phyloP scores from a whole-genome alignment of 2,797 vertebrate genomes.

The Crotalus adamanteus region DNA sequence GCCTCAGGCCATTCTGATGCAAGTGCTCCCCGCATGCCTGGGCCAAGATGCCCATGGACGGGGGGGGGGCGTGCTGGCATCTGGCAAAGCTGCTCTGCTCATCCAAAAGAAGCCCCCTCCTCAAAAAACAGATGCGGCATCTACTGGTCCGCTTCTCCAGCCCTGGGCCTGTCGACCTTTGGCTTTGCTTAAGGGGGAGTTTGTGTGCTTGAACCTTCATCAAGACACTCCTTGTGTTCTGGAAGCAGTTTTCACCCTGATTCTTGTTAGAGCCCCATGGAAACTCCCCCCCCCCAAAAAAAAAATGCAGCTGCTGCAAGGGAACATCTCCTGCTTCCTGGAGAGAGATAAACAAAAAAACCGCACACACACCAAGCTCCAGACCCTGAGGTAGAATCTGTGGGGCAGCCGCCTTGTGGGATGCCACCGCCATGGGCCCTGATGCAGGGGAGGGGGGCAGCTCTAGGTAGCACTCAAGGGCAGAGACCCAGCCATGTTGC shows the following conservation, averaged over 20 bases:
- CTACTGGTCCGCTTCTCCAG: too few species aligned
- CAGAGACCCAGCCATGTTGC: neutral
- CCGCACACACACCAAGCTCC: neutral
- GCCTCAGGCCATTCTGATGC: neutral
- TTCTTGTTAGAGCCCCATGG: neutral
- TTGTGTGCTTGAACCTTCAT: neutral
- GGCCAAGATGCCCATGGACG: neutral
- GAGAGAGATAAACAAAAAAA: neutral
- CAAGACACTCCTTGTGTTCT: neutral
- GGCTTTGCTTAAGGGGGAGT: neutral
- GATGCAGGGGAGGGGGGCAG: neutral
- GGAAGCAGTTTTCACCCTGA: too few species aligned
- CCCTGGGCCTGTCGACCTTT: neutral
- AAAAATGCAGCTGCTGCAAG: neutral
- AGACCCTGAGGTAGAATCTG: neutral
- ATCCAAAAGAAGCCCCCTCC: neutral
- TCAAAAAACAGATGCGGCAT: neutral
- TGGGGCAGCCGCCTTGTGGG: neutral
- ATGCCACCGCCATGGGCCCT: neutral
- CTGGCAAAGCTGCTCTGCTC: neutral
- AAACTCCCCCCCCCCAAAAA: rapidly evolving
- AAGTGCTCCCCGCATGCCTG: neutral
- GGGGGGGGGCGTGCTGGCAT: neutral
- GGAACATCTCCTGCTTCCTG: neutral
- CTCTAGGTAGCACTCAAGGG: neutral